These are phyloP conservation scores for Falcunculus frontatus DNA, from an alignment of 2,113 vertebrate genomes.

Conservation along the genomic window DNA sequence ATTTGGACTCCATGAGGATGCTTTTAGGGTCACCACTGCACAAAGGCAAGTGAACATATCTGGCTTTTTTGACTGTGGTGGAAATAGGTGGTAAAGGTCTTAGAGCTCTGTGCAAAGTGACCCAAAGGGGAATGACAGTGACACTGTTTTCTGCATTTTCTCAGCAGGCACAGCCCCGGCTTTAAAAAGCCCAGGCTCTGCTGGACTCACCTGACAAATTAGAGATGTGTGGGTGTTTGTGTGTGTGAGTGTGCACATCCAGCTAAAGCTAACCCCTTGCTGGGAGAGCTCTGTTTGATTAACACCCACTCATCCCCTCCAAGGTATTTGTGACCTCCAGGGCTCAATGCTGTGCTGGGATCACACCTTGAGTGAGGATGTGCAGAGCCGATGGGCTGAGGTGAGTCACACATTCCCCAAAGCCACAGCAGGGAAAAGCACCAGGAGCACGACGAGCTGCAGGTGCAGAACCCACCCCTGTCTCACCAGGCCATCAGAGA, in stretches of 20 bases:
- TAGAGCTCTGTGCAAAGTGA: not conserved
- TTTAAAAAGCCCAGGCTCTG: not conserved
- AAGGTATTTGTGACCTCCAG: not conserved
- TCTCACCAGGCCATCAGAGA: not conserved
- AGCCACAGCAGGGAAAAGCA: not conserved
- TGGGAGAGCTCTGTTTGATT: not conserved
- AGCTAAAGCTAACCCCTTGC: not conserved
- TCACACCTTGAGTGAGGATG: not conserved
- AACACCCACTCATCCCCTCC: not conserved
- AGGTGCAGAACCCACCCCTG: not conserved
- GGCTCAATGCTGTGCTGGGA: not conserved
- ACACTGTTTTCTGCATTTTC: not conserved
- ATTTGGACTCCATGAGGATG: not conserved
- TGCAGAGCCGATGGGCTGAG: not conserved
- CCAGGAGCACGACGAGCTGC: not conserved
- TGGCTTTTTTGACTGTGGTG: not conserved
- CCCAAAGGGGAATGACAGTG: not conserved
- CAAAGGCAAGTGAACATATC: not conserved
- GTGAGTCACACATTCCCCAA: rapidly evolving
- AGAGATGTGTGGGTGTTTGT: rapidly evolving
- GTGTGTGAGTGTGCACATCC: not conserved
- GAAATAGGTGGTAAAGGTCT: not conserved
- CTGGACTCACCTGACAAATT: not conserved
- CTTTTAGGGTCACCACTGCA: not conserved
- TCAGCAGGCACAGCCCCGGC: not conserved